Base-by-base conservation (phyloP, 2,888 invertebrate genomes). In the Idaea straminata region DNA sequence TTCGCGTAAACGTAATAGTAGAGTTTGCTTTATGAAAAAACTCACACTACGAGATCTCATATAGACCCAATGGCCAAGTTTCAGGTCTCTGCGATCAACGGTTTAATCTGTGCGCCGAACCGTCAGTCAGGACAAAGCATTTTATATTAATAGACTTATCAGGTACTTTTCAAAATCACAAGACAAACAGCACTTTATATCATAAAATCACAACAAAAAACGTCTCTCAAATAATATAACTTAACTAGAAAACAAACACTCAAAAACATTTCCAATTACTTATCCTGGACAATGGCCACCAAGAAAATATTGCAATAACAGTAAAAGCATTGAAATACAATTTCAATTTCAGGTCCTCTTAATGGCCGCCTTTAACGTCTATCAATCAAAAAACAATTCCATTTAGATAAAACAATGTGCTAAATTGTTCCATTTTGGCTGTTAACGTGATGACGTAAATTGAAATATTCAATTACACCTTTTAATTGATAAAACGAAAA, bases 271-370 rank as follows among this genome's bases (percentile, higher is more conserved):
- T 60, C 15, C 34, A 60, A 60, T 60, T 60, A 60, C 60, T 60
- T 25, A 25, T 13, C 25, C 60, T 25, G 16, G 60, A 34, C 35
- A 25, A 25, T 25, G 25, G 25, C 25, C 25, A 25, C 25, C 25
- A 25, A 15, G 35, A 62, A 66, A 66, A 63, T 63, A 61, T 47
- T 47, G 65, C 65, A 71, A 72, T 71, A 64, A 67, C 65, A 64
- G 64, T 70, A 64, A 72, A 68, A 69, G 67, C 66, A 13, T 47
- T 10, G 15, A 63, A 66, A 62, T 64, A 63, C 67, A 36, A 65
- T 61, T 64, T 15, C 67, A 71, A 65, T 69, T 66, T 57, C 62
- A 62, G 62, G 66, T 35, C 47, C 47, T 47, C 47, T 64, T 66
- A 69, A 71, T 67, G 67, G 69, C 61, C 38, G 38, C 62, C 64